Conservation (phyloP, 1,140 invertebrate species). For the Caerostris extrusa region DNA sequence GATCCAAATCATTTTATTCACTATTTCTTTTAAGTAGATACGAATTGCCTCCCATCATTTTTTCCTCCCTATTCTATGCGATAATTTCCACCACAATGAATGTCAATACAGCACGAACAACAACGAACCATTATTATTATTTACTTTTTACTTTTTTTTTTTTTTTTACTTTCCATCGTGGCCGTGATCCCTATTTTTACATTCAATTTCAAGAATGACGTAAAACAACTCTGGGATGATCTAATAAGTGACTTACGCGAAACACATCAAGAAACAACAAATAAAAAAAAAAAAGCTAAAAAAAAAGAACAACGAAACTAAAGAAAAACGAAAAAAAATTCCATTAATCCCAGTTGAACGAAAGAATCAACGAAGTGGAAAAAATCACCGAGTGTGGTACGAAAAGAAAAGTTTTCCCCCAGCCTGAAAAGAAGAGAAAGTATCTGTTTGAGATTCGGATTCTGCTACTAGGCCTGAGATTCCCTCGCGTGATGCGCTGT, state of each 20-base stretch:
- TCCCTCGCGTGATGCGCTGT: background rate
- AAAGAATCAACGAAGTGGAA: conserved; percentile 31
- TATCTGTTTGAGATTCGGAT: conserved; percentile 42
- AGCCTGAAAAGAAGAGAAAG: background rate
- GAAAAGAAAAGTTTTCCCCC: conserved; percentile 10
- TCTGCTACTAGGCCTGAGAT: conserved; percentile 12
- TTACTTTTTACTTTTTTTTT: too few species aligned
- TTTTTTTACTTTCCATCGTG: background rate
- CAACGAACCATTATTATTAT: background rate
- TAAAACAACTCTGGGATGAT: conserved; percentile 9
- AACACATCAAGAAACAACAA: background rate
- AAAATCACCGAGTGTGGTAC: background rate
- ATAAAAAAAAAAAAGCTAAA: background rate
- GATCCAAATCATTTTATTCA: conserved; percentile 1
- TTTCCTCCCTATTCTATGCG: background rate
- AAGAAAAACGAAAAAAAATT: background rate
- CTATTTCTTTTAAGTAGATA: background rate
- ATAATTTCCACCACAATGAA: conserved; percentile 17
- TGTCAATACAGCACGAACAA: background rate
- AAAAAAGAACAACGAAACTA: background rate
- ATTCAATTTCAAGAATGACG: conserved; percentile 30
- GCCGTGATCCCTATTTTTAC: conserved; percentile 10
- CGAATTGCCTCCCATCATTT: conserved; percentile 11
- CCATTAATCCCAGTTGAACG: conserved; percentile 26
- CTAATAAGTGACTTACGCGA: conserved; percentile 17